Evolutionary conservation across 1,140 invertebrate genomes (phyloP), one percentile per base, ranked within the genome.

Genomic region (Pogonomyrmex barbatus): DNA sequence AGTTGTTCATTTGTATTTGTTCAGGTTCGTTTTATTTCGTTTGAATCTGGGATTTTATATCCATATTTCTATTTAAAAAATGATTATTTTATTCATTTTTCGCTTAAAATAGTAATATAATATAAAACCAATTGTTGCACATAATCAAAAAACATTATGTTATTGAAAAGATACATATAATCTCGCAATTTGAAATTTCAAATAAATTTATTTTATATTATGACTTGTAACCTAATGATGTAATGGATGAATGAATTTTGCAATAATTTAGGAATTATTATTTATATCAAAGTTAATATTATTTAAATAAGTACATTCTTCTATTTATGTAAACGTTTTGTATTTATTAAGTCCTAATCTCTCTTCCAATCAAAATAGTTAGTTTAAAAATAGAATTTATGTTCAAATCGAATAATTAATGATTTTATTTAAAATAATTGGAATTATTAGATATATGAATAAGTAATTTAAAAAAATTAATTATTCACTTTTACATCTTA

Each of bases 101-200:
- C 3, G 6, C 70, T 42, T 39, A 5, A 24, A 67, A 52, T 10
- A 9, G 10, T 8, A 65, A 24, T 36, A 24, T 36, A 36, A 58
- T 14, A 24, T 45, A 70, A 82, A 58, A 71, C 52, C 36, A 5
- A 39, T 42, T 8, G 10, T 12, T 8, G 9, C 10, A 5, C 45
- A 24, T 36, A 14, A 42, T 36, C 5, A 4, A 81, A 56, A 82
- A 81, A 39, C 4, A n/a, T 12, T 36, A 62, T 54, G 42, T 54
- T 52, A 60, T 54, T 24, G 33, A n/a, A 79, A 30, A 14, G 30
- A 33, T 45, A 39, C 24, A 78, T n/a, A 62, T 24, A 68, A 24
- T 58, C 36, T 36, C 12, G 58, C 63, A 30, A 50, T 77, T 77
- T 63, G n/a, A 63, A 50, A 62, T 30, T 62, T 77, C n/a, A 50